phyloP scores from a whole-genome alignment of 2,797 vertebrate species.

The Pteropus rufus region DNA sequence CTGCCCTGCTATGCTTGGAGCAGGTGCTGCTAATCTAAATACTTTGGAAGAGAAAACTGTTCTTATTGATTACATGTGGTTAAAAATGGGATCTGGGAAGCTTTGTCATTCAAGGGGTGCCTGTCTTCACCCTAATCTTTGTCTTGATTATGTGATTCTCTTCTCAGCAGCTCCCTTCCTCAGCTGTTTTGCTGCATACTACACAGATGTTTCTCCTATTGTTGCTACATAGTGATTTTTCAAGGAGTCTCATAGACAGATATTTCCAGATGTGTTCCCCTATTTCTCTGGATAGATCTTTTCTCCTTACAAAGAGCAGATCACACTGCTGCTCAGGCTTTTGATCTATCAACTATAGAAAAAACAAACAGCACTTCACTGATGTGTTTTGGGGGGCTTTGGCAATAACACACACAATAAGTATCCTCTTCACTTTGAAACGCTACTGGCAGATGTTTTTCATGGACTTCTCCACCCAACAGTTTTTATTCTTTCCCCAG shows the following conservation, averaged over 20 bases:
- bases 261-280: slow-evolving; percentile 71
- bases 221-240: slow-evolving; percentile 67
- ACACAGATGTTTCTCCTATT: slow-evolving; percentile 73
- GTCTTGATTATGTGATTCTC: slow-evolving; percentile 59
- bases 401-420: slow-evolving; percentile 54
- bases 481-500: slow-evolving; percentile 56
- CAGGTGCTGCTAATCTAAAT: slow-evolving; percentile 69
- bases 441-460: slow-evolving; percentile 65
- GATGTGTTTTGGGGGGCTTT: slow-evolving; percentile 62
- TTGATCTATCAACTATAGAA: slow-evolving; percentile 72
- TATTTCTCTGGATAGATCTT: slow-evolving; percentile 64
- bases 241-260: slow-evolving; percentile 58
- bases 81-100: slow-evolving; percentile 51
- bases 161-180: slow-evolving; percentile 30
- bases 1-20: background rate
- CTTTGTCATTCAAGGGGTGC: slow-evolving; percentile 44
- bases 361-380: slow-evolving; percentile 68
- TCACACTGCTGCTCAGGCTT: slow-evolving; percentile 44
- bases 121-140: slow-evolving; percentile 61
- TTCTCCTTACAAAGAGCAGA: slow-evolving; percentile 74
- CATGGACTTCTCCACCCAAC: slow-evolving; percentile 22
- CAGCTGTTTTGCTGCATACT: background rate
- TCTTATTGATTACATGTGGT: slow-evolving; percentile 56
- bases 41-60: slow-evolving; percentile 42
- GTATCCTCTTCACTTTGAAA: slow-evolving; percentile 61